These are phyloP conservation scores for Romanogobio albipinnatus DNA, from an alignment of 2,113 vertebrate species.

Conservation along the genomic window DNA sequence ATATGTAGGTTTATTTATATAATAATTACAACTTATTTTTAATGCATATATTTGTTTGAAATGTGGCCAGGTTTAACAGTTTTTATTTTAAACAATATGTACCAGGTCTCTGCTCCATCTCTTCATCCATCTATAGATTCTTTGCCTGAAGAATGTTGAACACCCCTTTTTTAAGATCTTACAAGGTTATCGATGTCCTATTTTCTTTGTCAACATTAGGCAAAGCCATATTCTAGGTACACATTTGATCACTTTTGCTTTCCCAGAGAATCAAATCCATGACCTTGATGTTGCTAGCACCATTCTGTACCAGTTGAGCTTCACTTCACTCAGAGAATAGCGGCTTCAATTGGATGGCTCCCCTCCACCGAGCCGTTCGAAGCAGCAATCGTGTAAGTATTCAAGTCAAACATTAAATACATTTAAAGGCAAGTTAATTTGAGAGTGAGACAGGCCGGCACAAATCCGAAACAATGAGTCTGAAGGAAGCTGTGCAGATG, in stretches of 20 bases:
- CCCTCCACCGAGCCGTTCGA: not conserved
- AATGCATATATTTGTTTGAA: too few species aligned
- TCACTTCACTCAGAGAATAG: not conserved
- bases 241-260: not conserved
- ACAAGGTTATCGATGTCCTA: too few species aligned
- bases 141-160: too few species aligned
- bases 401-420: conserved; percentile 52
- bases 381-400: conserved; percentile 29
- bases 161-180: too few species aligned
- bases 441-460: conserved; percentile 56
- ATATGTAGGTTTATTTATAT: too few species aligned
- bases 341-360: not conserved
- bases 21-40: too few species aligned
- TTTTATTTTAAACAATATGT: too few species aligned
- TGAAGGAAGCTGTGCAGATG: conserved; percentile 54
- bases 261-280: not conserved
- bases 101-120: too few species aligned
- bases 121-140: too few species aligned
- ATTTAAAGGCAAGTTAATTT: conserved; percentile 51
- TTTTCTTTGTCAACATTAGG: too few species aligned
- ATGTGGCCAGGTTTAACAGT: too few species aligned
- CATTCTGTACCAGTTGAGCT: not conserved
- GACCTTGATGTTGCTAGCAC: not conserved
- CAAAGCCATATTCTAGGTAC: not conserved
- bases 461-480: conserved; percentile 64